Evolutionary conservation across 2,113 vertebrate genomes (phyloP).

Genomic region (Trochalopteron elliotii): DNA sequence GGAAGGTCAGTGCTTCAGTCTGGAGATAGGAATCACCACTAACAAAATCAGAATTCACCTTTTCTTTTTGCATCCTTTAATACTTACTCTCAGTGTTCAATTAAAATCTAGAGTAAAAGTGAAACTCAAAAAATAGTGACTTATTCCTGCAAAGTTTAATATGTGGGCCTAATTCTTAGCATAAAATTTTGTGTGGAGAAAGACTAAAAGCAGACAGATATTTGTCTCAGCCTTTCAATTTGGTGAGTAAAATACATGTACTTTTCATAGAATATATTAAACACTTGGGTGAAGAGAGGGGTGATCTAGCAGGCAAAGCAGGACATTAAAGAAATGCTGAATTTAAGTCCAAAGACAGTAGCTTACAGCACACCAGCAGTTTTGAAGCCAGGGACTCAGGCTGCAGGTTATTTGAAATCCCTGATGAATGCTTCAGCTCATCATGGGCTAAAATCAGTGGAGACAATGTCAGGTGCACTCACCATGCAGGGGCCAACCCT

Average conservation of each 20-base stretch:
- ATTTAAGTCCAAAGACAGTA: background rate
- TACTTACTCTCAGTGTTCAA: background rate
- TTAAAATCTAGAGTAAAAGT: background rate
- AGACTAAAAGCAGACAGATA: background rate
- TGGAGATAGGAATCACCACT: background rate
- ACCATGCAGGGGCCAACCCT: constrained; percentile 65
- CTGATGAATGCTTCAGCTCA: constrained; percentile 51
- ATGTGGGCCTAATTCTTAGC: background rate
- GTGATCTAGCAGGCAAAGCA: background rate
- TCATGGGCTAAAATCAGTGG: constrained; percentile 74
- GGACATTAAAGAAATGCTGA: background rate
- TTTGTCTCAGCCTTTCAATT: background rate
- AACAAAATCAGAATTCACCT: background rate
- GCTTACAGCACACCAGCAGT: background rate
- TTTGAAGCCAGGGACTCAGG: background rate
- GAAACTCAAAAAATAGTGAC: background rate
- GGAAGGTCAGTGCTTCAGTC: background rate
- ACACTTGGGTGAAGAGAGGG: background rate
- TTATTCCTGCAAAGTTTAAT: background rate
- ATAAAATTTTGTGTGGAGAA: background rate
- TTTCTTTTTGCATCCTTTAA: background rate
- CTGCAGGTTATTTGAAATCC: background rate
- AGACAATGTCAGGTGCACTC: constrained; percentile 69
- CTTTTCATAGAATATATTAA: background rate
- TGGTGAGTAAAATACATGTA: background rate